Evolutionary conservation across 2,113 vertebrate species (phyloP).

Genomic region (Craseonycteris thonglongyai): DNA sequence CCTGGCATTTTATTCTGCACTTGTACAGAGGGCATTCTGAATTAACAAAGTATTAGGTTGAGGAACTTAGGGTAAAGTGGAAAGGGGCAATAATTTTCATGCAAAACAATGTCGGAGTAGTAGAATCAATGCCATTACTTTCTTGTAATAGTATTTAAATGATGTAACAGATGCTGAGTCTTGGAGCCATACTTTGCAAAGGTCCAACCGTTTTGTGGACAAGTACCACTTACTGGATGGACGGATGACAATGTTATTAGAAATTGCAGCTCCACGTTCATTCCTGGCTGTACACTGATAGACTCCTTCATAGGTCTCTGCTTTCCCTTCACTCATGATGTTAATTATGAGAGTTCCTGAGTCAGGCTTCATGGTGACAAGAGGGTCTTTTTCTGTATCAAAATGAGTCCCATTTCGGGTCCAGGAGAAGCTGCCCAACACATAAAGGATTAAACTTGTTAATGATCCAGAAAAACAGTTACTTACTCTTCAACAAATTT

Average conservation of each 20-base stretch:
- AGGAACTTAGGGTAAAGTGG: not conserved
- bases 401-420: conserved; percentile 95
- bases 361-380: conserved; percentile 87
- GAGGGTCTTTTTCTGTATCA: conserved; percentile 89
- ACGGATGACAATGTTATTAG: conserved; percentile 91
- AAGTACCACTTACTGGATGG: conserved; percentile 88
- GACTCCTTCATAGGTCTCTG: conserved; percentile 90
- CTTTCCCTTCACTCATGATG: conserved; percentile 88
- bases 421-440: conserved; percentile 91
- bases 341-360: conserved; percentile 93
- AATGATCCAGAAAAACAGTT: not conserved
- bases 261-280: conserved; percentile 92
- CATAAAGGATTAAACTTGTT: conserved; percentile 33
- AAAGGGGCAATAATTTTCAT: conserved; percentile 29
- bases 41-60: not conserved
- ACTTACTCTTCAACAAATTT: not conserved
- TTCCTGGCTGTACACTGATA: conserved; percentile 97
- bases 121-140: conserved; percentile 68
- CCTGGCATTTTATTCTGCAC: not conserved
- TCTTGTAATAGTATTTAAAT: conserved; percentile 71
- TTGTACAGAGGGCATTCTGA: not conserved
- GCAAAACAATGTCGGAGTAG: conserved; percentile 40
- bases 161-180: conserved; percentile 67
- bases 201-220: not conserved
- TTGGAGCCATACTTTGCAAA: conserved; percentile 40